phyloP scores from a whole-genome alignment of 2,113 vertebrate genomes.

The Guaruba guarouba region DNA sequence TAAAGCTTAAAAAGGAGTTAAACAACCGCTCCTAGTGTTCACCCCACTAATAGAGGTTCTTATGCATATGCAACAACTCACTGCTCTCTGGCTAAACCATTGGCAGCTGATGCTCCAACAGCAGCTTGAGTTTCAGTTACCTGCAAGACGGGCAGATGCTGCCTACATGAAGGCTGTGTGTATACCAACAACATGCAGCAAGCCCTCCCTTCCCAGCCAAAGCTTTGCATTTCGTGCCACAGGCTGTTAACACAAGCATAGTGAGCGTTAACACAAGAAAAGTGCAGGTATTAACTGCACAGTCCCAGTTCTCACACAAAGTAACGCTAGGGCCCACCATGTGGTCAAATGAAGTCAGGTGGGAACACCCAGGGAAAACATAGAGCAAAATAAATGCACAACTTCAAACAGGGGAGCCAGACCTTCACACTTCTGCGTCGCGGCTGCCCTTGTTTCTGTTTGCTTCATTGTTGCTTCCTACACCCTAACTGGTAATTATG shows the following conservation, averaged over 20 bases:
- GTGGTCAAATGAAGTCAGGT: not conserved
- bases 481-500: slow-evolving; percentile 7
- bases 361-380: not conserved
- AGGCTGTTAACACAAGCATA: not conserved
- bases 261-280: too few relatives aligned
- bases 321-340: not conserved
- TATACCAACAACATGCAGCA: not conserved
- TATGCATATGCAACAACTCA: not conserved
- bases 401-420: not conserved
- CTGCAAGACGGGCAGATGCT: not conserved
- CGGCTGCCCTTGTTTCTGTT: not conserved
- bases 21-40: not conserved
- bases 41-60: not conserved
- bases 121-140: not conserved
- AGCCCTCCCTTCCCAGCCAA: not conserved
- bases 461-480: not conserved
- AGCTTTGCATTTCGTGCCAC: not conserved
- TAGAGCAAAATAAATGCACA: not conserved
- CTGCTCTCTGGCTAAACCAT: not conserved
- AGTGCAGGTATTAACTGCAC: not conserved
- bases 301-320: not conserved
- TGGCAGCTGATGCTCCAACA: not conserved
- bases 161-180: not conserved
- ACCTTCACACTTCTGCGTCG: slow-evolving; percentile 7
- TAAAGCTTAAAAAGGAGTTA: not conserved